These are phyloP conservation scores for Camelus dromedarius DNA, from an alignment of 2,113 vertebrate genomes.

Conservation along the genomic window DNA sequence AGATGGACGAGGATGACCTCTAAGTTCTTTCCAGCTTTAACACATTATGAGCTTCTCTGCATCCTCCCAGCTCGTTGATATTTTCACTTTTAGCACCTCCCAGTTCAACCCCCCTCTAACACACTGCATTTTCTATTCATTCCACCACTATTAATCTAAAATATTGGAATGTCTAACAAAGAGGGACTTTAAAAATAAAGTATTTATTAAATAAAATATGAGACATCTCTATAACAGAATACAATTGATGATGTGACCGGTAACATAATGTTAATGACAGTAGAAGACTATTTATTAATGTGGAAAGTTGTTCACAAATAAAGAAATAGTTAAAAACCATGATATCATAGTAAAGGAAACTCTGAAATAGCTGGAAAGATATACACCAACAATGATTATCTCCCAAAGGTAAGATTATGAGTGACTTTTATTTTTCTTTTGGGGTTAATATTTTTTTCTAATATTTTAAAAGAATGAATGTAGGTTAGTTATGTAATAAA, in stretches of 20 bases:
- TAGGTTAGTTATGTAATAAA: neutral
- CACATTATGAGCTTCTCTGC: neutral
- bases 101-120: neutral
- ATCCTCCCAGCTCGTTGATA: neutral
- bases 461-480: conserved; percentile 2
- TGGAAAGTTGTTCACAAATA: neutral
- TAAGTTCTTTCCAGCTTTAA: neutral
- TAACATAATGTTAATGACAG: neutral
- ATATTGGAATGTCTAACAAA: neutral
- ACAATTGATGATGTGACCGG: neutral
- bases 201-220: neutral
- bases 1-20: neutral
- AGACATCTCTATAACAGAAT: neutral
- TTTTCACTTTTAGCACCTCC: neutral
- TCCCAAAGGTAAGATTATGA: neutral
- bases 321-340: neutral
- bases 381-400: neutral
- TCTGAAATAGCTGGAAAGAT: neutral
- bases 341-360: neutral
- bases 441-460: neutral
- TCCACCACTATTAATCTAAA: neutral
- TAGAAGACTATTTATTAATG: neutral
- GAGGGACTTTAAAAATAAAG: neutral
- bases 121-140: neutral
- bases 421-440: neutral